Evolutionary conservation across 2,888 invertebrate species (phyloP), one percentile per base, ranked within the genome.

Genomic region (Lissonota sp.): DNA sequence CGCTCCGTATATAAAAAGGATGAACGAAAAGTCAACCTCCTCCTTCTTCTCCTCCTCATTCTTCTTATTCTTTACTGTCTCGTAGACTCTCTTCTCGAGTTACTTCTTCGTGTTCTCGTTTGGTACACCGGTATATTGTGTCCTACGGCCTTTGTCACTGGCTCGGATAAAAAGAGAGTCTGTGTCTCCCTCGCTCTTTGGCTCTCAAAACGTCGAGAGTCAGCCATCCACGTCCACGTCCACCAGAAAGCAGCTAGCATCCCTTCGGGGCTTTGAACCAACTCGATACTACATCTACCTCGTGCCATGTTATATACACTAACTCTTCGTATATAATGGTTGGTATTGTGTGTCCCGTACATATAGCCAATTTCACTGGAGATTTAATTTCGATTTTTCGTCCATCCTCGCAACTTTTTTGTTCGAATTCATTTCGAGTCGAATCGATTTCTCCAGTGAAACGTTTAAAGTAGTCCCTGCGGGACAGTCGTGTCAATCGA

Each of bases 191-290:
- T 26, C 26, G 26, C 26, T 26, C 37, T 58, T 42, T 69, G 57
- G 49, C 76, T 69, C 67, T 69, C 62, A 69, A 78, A 78, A 57
- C 63, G 72, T 71, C 70, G 66, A 72, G 78, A 78, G 60, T 72
- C 58, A 73, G 26, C 44, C 10, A 53, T 57, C 57, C 10, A 44
- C 44, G 7, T 44, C 57, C 37, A 6, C 72, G 63, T 55, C 12
- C 44, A 37, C 44, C 55, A 39, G 44, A 64, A 73, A 63, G 57
- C n/a, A 60, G 39, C 5, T 14, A 12, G 10, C 55, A 49, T 46
- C 55, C 57, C 63, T 55, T 55, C 55, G 8, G 55, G 64, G 63
- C 55, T 37, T 57, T 57, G 55, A 44, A 55, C 42, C 42, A 51
- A 60, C 60, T 49, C 58, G 66, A 58, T 66, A 78, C 63, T 58